Evolutionary conservation across 2,797 vertebrate species (phyloP).

Genomic region (Rhinoraja longicauda): DNA sequence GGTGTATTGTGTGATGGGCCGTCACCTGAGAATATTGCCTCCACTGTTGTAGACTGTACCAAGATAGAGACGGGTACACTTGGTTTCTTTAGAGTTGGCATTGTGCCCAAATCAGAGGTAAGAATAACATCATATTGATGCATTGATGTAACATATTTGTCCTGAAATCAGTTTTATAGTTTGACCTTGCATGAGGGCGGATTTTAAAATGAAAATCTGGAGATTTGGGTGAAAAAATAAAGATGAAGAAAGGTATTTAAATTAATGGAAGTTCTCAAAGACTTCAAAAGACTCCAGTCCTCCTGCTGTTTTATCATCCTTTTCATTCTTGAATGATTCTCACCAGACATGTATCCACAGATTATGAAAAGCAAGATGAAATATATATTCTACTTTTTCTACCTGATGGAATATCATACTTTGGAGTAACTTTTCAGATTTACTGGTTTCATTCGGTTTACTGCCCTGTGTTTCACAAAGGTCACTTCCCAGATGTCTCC

Average conservation of each 20-base stretch:
- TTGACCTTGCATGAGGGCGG: background rate
- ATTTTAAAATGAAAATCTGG: background rate
- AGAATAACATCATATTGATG: background rate
- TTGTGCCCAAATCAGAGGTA: conserved; percentile 82
- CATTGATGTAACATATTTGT: background rate
- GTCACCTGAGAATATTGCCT: conserved; percentile 82
- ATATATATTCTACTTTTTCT: background rate
- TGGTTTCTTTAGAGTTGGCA: conserved; percentile 78
- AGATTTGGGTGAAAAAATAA: background rate
- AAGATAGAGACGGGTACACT: conserved; percentile 72
- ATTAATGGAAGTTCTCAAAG: background rate
- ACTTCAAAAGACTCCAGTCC: background rate
- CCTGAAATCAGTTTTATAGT: background rate
- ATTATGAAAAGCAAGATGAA: background rate
- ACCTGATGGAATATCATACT: background rate
- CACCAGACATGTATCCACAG: background rate
- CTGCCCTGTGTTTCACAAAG: background rate
- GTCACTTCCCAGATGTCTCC: background rate
- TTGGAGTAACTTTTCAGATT: background rate
- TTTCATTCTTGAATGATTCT: background rate
- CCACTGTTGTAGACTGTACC: conserved; percentile 85
- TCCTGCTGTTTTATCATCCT: background rate
- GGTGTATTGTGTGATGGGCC: conserved; percentile 80
- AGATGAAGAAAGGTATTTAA: background rate
- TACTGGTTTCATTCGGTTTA: background rate